These are phyloP conservation scores for Belonocnema kinseyi DNA, from an alignment of 1,140 invertebrate genomes.

Conservation along the genomic window DNA sequence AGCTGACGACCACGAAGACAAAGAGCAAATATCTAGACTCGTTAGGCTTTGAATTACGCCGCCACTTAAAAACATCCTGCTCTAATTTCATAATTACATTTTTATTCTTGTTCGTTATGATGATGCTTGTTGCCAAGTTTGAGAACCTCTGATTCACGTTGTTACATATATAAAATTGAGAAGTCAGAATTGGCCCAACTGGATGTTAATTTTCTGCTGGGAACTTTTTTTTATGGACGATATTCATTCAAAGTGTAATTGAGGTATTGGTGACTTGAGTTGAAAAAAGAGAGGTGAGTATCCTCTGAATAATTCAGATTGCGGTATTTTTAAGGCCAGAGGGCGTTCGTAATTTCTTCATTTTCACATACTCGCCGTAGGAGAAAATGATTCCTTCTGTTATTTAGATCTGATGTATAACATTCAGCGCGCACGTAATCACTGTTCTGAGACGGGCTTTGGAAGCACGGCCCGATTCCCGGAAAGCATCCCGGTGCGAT, in stretches of 20 bases:
- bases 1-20: constrained; percentile 10
- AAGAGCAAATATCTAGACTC: constrained; percentile 9
- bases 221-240: neutral
- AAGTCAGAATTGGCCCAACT: constrained; percentile 38
- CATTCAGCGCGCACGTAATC: constrained; percentile 1
- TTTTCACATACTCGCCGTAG: constrained; percentile 20
- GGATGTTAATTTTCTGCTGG: constrained; percentile 24
- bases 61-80: no score
- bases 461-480: neutral
- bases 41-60: neutral
- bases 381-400: constrained; percentile 37
- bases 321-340: constrained; percentile 18
- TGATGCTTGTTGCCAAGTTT: no score
- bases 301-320: constrained; percentile 25
- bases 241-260: neutral
- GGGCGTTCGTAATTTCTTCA: constrained; percentile 28
- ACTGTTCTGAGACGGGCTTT: neutral
- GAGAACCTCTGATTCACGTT: neutral
- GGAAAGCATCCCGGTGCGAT: neutral
- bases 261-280: neutral
- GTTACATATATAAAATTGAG: constrained; percentile 31
- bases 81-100: no score
- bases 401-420: neutral
- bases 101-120: no score
- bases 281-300: constrained; percentile 15